Percentiles rank a stretch among this genome's conserved stretches.
Evolutionary conservation across 2,797 vertebrate species (phyloP).

Genomic region (Characodon lateralis): DNA sequence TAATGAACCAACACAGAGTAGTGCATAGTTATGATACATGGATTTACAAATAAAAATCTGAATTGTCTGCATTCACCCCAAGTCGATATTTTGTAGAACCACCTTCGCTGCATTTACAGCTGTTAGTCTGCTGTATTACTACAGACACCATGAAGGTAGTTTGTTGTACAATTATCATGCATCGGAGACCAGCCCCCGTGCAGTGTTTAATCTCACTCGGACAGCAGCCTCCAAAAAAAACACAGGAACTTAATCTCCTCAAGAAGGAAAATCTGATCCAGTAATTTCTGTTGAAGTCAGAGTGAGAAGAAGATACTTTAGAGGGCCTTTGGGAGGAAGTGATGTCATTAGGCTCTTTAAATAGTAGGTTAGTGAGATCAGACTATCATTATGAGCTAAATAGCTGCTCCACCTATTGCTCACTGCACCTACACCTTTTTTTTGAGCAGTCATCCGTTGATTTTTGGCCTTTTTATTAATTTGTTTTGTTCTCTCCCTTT

Average conservation of each 20-base stretch:
- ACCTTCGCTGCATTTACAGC: not conserved
- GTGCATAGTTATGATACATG: too few species aligned
- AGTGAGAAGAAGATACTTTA: slow-evolving; percentile 47
- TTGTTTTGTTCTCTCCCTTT: slow-evolving; percentile 31
- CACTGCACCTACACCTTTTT: slow-evolving; percentile 14
- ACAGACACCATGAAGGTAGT: not conserved
- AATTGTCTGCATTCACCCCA: too few species aligned
- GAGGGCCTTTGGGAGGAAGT: slow-evolving; percentile 49
- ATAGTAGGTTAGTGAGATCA: slow-evolving; percentile 60
- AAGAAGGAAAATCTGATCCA: slow-evolving; percentile 62
- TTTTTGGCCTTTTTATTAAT: slow-evolving; percentile 30
- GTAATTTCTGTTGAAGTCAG: slow-evolving; percentile 56
- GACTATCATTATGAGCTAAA: slow-evolving; percentile 18
- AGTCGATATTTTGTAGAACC: too few species aligned
- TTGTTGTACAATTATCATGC: slow-evolving; percentile 13
- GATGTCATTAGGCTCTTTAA: slow-evolving; percentile 50
- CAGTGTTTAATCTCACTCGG: slow-evolving; percentile 55
- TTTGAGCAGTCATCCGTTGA: slow-evolving; percentile 19
- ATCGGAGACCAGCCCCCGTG: slow-evolving; percentile 24
- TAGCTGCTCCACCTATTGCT: slow-evolving; percentile 54
- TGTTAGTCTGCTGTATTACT: not conserved
- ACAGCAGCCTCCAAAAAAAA: slow-evolving; percentile 49
- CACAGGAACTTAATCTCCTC: slow-evolving; percentile 61
- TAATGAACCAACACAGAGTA: too few species aligned
- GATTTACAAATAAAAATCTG: too few species aligned